A percentile compares a stretch with the other conserved stretches of the same genome.
Conservation (phyloP, 2,888 invertebrate genomes). For the Xylota sylvarum region DNA sequence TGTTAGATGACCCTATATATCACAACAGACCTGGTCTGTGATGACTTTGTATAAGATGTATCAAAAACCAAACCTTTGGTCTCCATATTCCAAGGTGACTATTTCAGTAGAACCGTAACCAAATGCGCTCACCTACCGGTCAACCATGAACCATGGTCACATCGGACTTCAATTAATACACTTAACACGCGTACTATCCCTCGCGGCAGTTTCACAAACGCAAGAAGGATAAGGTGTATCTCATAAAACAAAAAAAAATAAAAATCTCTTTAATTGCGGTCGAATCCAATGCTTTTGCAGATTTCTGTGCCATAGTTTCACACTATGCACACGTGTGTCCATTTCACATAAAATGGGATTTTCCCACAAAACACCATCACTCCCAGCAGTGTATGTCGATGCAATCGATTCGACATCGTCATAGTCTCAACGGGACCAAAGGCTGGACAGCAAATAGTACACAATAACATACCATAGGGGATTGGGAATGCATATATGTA, state of each 20-base stretch:
- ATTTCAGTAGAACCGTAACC: too few relatives aligned
- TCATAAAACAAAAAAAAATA: neutral
- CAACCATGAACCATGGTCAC: too few relatives aligned
- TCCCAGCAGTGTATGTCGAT: neutral
- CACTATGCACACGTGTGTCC: neutral
- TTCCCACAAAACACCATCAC: neutral
- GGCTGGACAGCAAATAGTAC: slow-evolving; percentile 40
- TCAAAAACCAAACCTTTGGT: too few relatives aligned
- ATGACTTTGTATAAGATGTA: too few relatives aligned
- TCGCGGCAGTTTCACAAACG: neutral
- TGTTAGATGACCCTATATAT: too few relatives aligned
- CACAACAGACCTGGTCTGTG: too few relatives aligned
- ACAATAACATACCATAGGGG: slow-evolving; percentile 49
- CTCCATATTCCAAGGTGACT: too few relatives aligned
- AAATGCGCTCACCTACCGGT: too few relatives aligned
- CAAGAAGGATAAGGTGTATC: neutral
- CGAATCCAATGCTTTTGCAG: neutral
- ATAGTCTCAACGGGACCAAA: slow-evolving; percentile 37
- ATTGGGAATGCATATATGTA: slow-evolving; percentile 30
- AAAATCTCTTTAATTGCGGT: neutral
- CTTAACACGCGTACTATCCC: neutral
- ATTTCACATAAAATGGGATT: neutral
- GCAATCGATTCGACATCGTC: slow-evolving; percentile 54
- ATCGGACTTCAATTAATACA: too few relatives aligned
- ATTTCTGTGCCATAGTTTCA: neutral